These are phyloP conservation scores for Apostichopus parvimensis DNA, from an alignment of 35 echinoderm and acorn worm species.

Conservation along the genomic window DNA sequence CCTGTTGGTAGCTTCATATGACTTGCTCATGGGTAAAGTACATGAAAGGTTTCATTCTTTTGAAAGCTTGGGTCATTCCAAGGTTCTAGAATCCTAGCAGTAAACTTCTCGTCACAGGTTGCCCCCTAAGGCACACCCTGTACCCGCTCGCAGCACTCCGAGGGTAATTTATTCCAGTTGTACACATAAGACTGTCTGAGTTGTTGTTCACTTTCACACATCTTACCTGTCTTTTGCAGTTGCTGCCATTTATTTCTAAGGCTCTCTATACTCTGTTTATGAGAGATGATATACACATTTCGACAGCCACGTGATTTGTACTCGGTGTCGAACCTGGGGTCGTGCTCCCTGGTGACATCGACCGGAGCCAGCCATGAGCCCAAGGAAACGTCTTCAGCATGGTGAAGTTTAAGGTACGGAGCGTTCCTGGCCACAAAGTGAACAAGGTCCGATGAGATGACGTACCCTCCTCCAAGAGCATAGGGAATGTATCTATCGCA, in stretches of 20 bases:
- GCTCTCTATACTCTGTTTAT: constrained; percentile 86
- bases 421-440: constrained; percentile 80
- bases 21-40: no score
- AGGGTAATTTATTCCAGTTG: constrained; percentile 88
- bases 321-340: constrained; percentile 92
- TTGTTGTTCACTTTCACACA: constrained; percentile 89
- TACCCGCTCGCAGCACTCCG: constrained; percentile 82
- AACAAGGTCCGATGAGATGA: constrained; percentile 81
- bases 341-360: constrained; percentile 84
- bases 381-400: constrained; percentile 89
- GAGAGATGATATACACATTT: constrained; percentile 87
- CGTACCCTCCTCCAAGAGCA: constrained; percentile 91
- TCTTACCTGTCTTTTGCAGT: constrained; percentile 67
- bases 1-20: no score
- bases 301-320: constrained; percentile 89
- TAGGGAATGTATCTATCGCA: constrained; percentile 93
- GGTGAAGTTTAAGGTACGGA: constrained; percentile 70
- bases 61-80: neutral
- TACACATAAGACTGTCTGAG: constrained; percentile 84
- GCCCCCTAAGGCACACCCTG: constrained; percentile 71
- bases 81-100: neutral
- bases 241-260: constrained; percentile 74
- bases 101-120: neutral
- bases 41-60: no score
- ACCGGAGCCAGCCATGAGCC: constrained; percentile 85